Evolutionary conservation across 2,888 invertebrate species (phyloP).

Genomic region (Drosophila nigricruria): DNA sequence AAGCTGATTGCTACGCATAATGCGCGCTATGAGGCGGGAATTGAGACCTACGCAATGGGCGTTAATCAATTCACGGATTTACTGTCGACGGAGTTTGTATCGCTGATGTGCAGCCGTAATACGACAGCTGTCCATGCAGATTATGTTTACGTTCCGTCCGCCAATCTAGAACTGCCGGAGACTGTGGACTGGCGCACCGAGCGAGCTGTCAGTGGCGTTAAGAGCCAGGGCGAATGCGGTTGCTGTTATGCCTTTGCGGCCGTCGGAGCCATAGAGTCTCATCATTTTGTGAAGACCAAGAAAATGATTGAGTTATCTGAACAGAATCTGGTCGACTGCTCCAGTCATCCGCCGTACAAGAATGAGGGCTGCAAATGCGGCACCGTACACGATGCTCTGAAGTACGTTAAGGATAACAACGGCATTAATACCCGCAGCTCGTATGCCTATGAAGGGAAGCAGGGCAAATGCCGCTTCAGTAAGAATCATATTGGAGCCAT

Average conservation of each 20-base stretch:
- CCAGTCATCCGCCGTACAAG: conserved; percentile 92
- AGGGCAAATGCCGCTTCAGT: conserved; percentile 93
- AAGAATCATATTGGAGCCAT: conserved; percentile 87
- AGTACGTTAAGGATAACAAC: conserved; percentile 94
- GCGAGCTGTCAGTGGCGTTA: conserved; percentile 27
- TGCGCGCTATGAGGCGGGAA: conserved; percentile 12
- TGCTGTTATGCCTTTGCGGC: conserved; percentile 99
- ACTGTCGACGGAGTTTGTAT: conserved; percentile 14
- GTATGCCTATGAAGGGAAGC: conserved; percentile 93
- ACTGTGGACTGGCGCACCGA: conserved; percentile 31
- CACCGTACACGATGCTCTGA: conserved; percentile 94
- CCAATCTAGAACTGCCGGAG: conserved; percentile 12
- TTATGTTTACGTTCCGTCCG: conserved; percentile 4
- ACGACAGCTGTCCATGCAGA: background rate
- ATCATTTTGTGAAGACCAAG: conserved; percentile 92
- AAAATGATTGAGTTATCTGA: conserved; percentile 93
- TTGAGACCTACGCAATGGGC: conserved; percentile 32
- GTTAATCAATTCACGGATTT: conserved; percentile 41
- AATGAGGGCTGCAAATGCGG: conserved; percentile 98
- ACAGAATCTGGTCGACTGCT: conserved; percentile 97
- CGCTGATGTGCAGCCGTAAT: background rate
- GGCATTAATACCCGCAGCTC: conserved; percentile 21
- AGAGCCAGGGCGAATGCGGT: conserved; percentile 87
- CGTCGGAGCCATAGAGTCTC: conserved; percentile 95
- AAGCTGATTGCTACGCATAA: conserved; percentile 30